Evolutionary conservation across 2,113 vertebrate species (phyloP), one percentile per base, ranked within the genome.

Genomic region (Tympanuchus pallidicinctus): DNA sequence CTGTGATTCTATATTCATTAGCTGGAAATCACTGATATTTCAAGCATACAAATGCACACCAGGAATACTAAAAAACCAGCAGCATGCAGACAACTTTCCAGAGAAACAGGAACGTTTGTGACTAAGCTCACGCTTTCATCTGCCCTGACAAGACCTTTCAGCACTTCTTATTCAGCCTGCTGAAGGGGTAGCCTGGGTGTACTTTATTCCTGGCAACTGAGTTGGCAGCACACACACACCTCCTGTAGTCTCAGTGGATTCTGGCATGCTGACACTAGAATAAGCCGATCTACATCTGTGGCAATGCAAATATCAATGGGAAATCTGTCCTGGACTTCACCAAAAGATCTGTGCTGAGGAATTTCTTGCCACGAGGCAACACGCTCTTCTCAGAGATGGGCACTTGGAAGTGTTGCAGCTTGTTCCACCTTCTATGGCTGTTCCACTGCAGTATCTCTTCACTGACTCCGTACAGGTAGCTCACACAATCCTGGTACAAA

Each of bases 371-470:
- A 1, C 12, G 32, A 63, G 27, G 7, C 6, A 50, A 48, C 20
- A 12, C 0, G 18, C 0, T 45, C 25, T 67, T 67, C 67, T 80
- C 71, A 50, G 30, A 65, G 28, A 34, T 1, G 8, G 24, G 27
- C 38, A 42, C 50, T 59, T 16, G 1, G 18, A 32, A 63, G 16
- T 0, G 0, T 20, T 30, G 34, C 25, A 14, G 34, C 25, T 13
- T 38, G 25, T 28, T 20, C 32, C 48, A 27, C 8, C 32, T 43
- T 43, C 18, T 0, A 0, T 19, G 16, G 54, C 43, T 10, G 18
- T 40, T 5, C 2, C 1, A 32, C 50, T 60, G 38, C 47, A 32
- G 52, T 5, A 45, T 15, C 43, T 38, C 20, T 6, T 32, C 32
- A 9, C 0, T 2, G 32, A 45, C 38, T 81, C 56, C 38, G 19